phyloP scores from a whole-genome alignment of 2,888 invertebrate species.

The Tetropium fuscum region DNA sequence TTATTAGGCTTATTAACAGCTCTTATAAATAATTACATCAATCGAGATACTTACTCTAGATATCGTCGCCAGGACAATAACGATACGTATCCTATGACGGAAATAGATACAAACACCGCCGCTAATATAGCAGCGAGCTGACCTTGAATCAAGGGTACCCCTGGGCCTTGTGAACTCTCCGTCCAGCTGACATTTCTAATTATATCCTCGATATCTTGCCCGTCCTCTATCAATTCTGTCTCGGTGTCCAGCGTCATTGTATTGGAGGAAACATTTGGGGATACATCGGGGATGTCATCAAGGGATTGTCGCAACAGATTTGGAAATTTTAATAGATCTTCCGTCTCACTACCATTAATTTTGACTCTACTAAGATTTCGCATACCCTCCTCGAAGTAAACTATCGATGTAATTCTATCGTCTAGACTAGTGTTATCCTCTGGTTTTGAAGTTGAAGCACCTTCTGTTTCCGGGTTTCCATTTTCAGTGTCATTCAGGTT shows the following conservation, averaged over 20 bases:
- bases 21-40: not conserved
- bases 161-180: not conserved
- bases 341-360: no score
- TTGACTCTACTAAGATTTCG: no score
- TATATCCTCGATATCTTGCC: conserved; percentile 39
- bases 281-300: not conserved
- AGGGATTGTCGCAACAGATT: no score
- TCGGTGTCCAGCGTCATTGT: conserved; percentile 30
- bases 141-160: conserved; percentile 39
- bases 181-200: conserved; percentile 17
- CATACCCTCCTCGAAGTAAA: no score
- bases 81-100: conserved; percentile 62
- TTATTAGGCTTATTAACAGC: no score
- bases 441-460: no score
- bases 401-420: no score
- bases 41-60: conserved; percentile 62
- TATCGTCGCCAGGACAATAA: conserved; percentile 65
- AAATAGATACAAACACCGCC: conserved; percentile 57
- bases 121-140: conserved; percentile 51
- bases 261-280: conserved; percentile 4
- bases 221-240: conserved; percentile 38
- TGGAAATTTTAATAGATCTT: no score
- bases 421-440: no score
- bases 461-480: conserved; percentile 27
- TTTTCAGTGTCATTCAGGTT: conserved; percentile 5